phyloP scores from a whole-genome alignment of 2,888 invertebrate genomes.

The Sphaeridia pumilis region DNA sequence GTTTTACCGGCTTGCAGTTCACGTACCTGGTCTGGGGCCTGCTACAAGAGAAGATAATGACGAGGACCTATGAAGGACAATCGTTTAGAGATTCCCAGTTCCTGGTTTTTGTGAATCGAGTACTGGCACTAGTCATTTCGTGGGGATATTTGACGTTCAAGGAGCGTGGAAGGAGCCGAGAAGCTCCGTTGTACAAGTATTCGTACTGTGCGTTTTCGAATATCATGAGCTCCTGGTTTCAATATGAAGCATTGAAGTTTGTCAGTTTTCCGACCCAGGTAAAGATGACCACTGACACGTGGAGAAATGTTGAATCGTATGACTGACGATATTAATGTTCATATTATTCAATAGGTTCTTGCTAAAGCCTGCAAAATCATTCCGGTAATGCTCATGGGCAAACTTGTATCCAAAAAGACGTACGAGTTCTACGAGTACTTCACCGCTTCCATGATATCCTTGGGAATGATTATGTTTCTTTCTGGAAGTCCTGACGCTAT shows the following conservation, averaged over 20 bases:
- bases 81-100: conserved; percentile 89
- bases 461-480: conserved; percentile 89
- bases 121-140: conserved; percentile 68
- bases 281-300: conserved; percentile 14
- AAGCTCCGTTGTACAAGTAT: conserved; percentile 85
- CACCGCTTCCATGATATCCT: conserved; percentile 75
- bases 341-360: conserved; percentile 49
- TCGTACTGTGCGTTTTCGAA: conserved; percentile 93
- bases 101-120: conserved; percentile 87
- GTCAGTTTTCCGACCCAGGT: conserved; percentile 97
- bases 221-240: conserved; percentile 98
- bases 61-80: conserved; percentile 57
- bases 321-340: background rate
- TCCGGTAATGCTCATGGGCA: conserved; percentile 97
- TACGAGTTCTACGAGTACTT: conserved; percentile 86
- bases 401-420: conserved; percentile 70
- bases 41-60: conserved; percentile 97
- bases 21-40: conserved; percentile 93
- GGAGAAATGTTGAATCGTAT: too few species aligned
- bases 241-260: conserved; percentile 97
- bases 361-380: conserved; percentile 98
- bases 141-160: conserved; percentile 49
- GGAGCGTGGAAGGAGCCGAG: conserved; percentile 48
- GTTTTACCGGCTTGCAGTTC: conserved; percentile 75
- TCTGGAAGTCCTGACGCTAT: conserved; percentile 51